A percentile compares a stretch with the other conserved stretches of the same genome.
phyloP scores from a whole-genome alignment of 2,797 vertebrate species.

The Capromys pilorides region DNA sequence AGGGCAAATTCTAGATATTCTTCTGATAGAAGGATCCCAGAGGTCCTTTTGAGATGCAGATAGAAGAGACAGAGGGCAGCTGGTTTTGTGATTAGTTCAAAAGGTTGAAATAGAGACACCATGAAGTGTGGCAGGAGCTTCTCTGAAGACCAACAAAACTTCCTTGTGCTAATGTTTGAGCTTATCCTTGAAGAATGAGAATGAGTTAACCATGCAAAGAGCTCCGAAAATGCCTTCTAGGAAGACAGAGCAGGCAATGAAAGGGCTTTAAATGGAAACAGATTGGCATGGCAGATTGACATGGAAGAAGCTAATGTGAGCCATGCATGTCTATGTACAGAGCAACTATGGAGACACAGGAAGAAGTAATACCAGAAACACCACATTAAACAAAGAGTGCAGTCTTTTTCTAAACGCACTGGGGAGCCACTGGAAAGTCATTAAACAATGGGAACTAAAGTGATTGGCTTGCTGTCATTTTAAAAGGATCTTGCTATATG shows the following conservation, averaged over 20 bases:
- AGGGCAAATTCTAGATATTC: background rate
- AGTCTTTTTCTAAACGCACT: slow-evolving; percentile 10
- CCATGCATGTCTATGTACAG: background rate
- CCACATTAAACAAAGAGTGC: background rate
- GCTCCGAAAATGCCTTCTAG: slow-evolving; percentile 17
- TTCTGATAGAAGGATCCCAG: background rate
- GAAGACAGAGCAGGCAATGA: slow-evolving; percentile 6
- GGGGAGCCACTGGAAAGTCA: background rate
- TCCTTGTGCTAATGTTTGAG: background rate
- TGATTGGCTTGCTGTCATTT: background rate
- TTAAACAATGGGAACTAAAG: background rate
- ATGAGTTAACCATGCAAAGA: background rate
- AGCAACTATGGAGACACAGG: background rate
- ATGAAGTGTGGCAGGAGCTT: background rate
- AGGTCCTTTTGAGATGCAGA: background rate
- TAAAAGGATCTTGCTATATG: slow-evolving; percentile 11
- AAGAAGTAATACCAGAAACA: background rate
- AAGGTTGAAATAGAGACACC: background rate
- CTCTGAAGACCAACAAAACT: background rate
- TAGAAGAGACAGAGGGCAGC: background rate
- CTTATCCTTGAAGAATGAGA: slow-evolving; percentile 39
- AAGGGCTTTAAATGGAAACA: background rate
- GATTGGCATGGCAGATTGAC: background rate
- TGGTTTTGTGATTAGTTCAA: background rate
- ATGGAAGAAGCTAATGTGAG: background rate